Conservation (phyloP, 2,888 invertebrate genomes). For the Carabus problematicus region DNA sequence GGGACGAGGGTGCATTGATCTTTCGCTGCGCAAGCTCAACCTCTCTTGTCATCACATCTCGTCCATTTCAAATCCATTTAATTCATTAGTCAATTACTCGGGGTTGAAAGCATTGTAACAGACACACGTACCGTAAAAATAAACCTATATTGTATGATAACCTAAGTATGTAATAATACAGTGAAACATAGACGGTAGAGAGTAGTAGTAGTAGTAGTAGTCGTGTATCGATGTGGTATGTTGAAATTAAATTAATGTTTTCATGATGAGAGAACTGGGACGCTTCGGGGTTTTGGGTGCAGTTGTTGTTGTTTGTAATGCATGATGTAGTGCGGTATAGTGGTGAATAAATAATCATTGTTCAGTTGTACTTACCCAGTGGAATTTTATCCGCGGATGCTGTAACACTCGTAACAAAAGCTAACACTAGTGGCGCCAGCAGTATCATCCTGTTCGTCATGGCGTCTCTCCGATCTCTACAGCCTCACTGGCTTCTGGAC, state of each 20-base stretch:
- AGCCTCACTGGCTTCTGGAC: conserved; percentile 57
- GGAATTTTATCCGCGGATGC: conserved; percentile 56
- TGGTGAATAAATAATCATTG: too few relatives aligned
- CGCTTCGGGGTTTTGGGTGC: too few relatives aligned
- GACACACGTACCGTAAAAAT: not conserved
- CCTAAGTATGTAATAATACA: too few relatives aligned
- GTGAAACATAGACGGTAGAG: too few relatives aligned
- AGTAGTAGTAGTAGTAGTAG: too few relatives aligned
- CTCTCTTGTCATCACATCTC: conserved; percentile 15
- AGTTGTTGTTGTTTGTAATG: not conserved
- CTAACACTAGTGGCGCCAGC: conserved; percentile 51
- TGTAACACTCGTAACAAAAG: conserved; percentile 45
- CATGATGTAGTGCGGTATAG: not conserved
- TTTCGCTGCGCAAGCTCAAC: conserved; percentile 38
- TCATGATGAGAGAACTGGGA: not conserved
- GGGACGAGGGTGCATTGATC: conserved; percentile 37
- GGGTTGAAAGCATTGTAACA: not conserved
- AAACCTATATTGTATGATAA: too few relatives aligned
- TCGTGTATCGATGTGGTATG: too few relatives aligned
- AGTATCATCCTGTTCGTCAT: conserved; percentile 48
- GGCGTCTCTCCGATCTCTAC: conserved; percentile 54
- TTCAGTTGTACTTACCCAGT: conserved; percentile 52
- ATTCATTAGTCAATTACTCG: conserved; percentile 3
- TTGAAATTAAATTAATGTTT: too few relatives aligned
- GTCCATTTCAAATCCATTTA: conserved; percentile 14